These are phyloP conservation scores for Misgurnus anguillicaudatus DNA, from an alignment of 2,113 vertebrate genomes.

Conservation along the genomic window DNA sequence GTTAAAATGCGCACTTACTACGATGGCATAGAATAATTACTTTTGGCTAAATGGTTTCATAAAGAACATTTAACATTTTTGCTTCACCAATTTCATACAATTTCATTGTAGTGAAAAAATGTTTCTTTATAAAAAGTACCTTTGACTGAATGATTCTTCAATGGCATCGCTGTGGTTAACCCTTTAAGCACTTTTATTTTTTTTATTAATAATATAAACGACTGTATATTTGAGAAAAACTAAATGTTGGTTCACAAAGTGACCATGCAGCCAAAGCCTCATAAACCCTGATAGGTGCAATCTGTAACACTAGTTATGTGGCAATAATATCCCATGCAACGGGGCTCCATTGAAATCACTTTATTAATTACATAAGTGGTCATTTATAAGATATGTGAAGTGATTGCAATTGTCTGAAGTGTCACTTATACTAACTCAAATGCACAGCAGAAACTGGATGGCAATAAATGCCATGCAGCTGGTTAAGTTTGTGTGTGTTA, in stretches of 20 bases:
- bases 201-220: too few species aligned
- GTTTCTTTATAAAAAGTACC: too few species aligned
- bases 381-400: not conserved
- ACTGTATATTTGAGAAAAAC: not conserved
- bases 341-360: not conserved
- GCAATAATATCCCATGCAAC: too few species aligned
- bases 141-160: too few species aligned
- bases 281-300: not conserved
- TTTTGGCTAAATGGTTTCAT: too few species aligned
- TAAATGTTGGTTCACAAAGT: not conserved
- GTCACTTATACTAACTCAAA: not conserved
- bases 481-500: not conserved
- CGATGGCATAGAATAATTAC: too few species aligned
- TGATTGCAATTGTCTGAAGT: slow-evolving; percentile 9
- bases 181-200: too few species aligned
- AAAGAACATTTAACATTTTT: too few species aligned
- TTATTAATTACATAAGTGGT: not conserved
- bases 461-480: not conserved
- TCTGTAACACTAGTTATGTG: not conserved
- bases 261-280: not conserved
- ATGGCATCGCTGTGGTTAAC: too few species aligned
- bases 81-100: too few species aligned
- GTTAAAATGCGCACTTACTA: too few species aligned
- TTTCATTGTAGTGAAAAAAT: too few species aligned
- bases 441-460: not conserved